These are phyloP conservation scores for Heliconius ismenius DNA, from an alignment of 2,888 invertebrate species.

Conservation along the genomic window DNA sequence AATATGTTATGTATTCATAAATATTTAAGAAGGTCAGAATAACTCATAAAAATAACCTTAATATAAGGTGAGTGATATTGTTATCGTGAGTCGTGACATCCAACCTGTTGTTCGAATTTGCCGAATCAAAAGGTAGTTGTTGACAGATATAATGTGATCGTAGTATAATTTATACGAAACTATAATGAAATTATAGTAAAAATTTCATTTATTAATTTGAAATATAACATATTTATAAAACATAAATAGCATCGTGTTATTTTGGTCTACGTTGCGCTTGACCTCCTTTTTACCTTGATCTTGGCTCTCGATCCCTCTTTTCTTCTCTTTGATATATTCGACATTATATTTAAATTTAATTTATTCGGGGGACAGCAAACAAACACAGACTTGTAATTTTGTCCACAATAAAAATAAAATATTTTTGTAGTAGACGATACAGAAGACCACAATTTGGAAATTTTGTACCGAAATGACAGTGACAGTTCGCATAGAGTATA, in stretches of 20 bases:
- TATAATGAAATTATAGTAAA: not conserved
- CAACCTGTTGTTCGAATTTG: conserved; percentile 29
- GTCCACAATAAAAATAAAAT: conserved; percentile 2
- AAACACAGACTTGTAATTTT: conserved; percentile 14
- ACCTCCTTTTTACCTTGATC: conserved; percentile 75
- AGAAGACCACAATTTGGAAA: conserved; percentile 9
- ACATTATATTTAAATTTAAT: conserved; percentile 61
- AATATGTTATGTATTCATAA: not conserved
- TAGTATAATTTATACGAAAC: not conserved
- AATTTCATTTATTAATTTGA: not conserved
- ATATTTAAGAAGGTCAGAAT: not conserved
- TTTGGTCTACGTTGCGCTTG: conserved; percentile 35
- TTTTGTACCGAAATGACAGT: conserved; percentile 8
- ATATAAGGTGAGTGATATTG: conserved; percentile 8
- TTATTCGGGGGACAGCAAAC: not conserved
- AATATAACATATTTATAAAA: not conserved
- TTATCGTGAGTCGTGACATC: conserved; percentile 30
- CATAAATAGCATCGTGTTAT: conserved; percentile 4
- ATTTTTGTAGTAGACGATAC: not conserved
- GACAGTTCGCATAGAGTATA: conserved; percentile 3
- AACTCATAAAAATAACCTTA: conserved; percentile 13
- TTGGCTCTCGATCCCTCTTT: conserved; percentile 76
- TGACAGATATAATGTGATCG: not conserved
- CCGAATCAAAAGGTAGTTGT: not conserved
- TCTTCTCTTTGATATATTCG: conserved; percentile 79